Evolutionary conservation across 2,888 invertebrate species (phyloP).

Genomic region (Catocala fraxini): DNA sequence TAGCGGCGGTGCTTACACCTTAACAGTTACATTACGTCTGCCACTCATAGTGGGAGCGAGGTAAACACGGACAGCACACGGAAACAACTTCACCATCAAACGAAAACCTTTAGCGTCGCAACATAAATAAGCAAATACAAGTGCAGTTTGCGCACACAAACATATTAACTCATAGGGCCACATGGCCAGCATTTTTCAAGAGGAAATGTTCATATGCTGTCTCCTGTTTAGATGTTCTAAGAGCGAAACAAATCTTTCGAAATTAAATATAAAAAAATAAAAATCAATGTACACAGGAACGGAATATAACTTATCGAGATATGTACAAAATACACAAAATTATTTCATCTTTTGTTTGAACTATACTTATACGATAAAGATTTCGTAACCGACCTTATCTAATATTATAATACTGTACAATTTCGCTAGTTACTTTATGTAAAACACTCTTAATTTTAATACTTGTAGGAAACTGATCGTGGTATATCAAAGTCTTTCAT

Average conservation of each 20-base stretch:
- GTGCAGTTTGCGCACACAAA: constrained; percentile 57
- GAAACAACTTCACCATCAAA: constrained; percentile 12
- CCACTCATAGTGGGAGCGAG: constrained; percentile 19
- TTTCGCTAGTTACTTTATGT: constrained; percentile 84
- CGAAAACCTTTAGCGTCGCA: constrained; percentile 2
- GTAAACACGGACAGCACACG: constrained; percentile 21
- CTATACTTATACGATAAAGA: constrained; percentile 80
- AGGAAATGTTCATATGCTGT: constrained; percentile 15
- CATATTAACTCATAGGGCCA: constrained; percentile 2
- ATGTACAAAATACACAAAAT: constrained; percentile 86
- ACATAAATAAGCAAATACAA: constrained; percentile 7
- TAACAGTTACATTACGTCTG: constrained; percentile 9
- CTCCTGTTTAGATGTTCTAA: constrained; percentile 29
- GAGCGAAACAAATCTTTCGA: constrained; percentile 52
- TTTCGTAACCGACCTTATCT: constrained; percentile 75
- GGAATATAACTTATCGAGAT: constrained; percentile 81
- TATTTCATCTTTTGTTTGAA: constrained; percentile 66
- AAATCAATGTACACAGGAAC: constrained; percentile 84
- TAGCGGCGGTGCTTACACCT: constrained; percentile 30
- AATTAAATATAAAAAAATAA: constrained; percentile 62
- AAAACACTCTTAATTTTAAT: constrained; percentile 80
- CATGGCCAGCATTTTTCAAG: not conserved
- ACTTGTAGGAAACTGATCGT: constrained; percentile 79
- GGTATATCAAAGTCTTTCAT: constrained; percentile 76
- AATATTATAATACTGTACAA: constrained; percentile 87